Base-by-base conservation (phyloP, 2,797 vertebrate genomes). In the Tiaroga cobitis region DNA sequence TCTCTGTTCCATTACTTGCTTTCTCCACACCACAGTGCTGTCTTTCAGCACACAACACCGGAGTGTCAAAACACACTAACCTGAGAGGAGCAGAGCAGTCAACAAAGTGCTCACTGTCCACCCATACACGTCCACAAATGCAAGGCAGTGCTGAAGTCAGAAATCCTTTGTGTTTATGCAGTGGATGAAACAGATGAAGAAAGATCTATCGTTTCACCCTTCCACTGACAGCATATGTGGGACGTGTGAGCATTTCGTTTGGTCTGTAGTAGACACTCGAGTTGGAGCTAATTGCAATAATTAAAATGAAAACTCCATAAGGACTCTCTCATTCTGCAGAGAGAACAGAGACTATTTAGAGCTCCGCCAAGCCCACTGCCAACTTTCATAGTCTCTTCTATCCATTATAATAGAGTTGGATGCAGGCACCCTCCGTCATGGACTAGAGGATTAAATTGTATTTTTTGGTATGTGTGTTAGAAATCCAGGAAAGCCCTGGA, bases 31-130 rank as follows among this genome's bases (percentile, higher is more conserved):
- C 5, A n/a, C 82, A n/a, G 59, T 86, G 75, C 59, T 68, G 87
- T 88, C 54, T 90, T 82, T 89, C 29, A 85, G 69, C 83, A 72
- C 86, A 76, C 85, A 73, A 72, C 83, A 86, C 83, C 19, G 8
- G 19, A 76, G 83, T 84, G 87, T 85, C 74, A 86, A 75, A 80
- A 83, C 37, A 74, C 84, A 86, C 80, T 39, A 54, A 49, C 73
- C 39, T 87, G 84, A 84, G 73, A 80, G 67, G 68, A 84, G 73
- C 49, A 80, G 65, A 81, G 56, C 65, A 49, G 70, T 19, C 51
- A 65, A 88, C 88, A 89, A 85, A 82, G 84, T 83, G 37, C 51
- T 77, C 61, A 79, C 85, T 86, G 84, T 89, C 67, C 51, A 37
- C 63, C 69, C 29, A 11, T 43, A 68, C 16, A 81, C 21, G 21